Conservation (phyloP, 2,888 invertebrate genomes). For the Amphimallon solstitiale region DNA sequence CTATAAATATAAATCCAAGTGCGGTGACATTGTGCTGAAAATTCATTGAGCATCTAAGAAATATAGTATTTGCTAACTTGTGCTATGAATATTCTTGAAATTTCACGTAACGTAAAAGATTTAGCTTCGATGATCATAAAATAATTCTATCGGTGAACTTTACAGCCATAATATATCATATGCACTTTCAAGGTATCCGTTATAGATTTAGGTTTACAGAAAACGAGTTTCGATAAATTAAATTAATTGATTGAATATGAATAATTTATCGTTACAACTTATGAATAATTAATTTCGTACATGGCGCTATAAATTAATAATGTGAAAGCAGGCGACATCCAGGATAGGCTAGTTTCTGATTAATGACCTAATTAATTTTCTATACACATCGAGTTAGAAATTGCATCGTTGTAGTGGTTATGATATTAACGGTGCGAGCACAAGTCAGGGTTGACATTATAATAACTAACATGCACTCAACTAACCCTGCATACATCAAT, state of each 20-base stretch:
- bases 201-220: slow-evolving; percentile 9
- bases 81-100: neutral
- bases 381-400: neutral
- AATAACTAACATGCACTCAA: too few relatives aligned
- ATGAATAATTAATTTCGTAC: slow-evolving; percentile 15
- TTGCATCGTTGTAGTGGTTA: too few relatives aligned
- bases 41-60: slow-evolving; percentile 12
- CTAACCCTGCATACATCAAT: too few relatives aligned
- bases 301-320: slow-evolving; percentile 15
- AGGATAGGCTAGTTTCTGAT: slow-evolving; percentile 10
- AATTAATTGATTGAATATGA: slow-evolving; percentile 26
- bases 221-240: slow-evolving; percentile 24
- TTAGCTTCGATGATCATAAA: slow-evolving; percentile 13
- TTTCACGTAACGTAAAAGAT: slow-evolving; percentile 3
- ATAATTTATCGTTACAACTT: slow-evolving; percentile 13
- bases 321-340: slow-evolving; percentile 13
- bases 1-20: too few relatives aligned
- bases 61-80: slow-evolving; percentile 1
- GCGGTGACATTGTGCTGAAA: neutral
- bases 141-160: slow-evolving; percentile 14
- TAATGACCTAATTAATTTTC: slow-evolving; percentile 28
- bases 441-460: too few relatives aligned
- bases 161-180: slow-evolving; percentile 12
- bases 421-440: too few relatives aligned
- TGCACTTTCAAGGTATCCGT: neutral